These are phyloP conservation scores for Erinaceus europaeus DNA, from an alignment of 2,113 vertebrate species.

Conservation along the genomic window DNA sequence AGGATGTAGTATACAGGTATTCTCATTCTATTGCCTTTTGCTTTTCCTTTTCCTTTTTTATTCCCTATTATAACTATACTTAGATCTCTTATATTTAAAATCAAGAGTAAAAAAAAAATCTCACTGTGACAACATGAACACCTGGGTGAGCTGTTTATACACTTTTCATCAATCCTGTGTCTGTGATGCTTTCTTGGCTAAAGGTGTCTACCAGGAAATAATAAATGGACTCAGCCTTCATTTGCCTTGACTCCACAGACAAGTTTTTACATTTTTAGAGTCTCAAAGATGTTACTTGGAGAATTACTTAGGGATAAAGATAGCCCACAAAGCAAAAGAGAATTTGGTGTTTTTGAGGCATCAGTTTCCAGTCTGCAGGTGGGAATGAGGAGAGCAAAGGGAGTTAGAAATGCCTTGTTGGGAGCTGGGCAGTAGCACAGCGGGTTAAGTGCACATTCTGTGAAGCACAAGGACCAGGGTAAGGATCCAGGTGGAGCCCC, in stretches of 20 bases:
- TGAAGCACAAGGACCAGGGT: no score
- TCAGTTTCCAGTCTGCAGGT: constrained; percentile 51
- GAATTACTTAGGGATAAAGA: constrained; percentile 64
- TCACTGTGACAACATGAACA: neutral
- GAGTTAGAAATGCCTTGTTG: neutral
- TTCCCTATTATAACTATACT: no score
- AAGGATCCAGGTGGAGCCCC: no score
- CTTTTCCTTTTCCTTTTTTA: no score
- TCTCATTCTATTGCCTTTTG: no score
- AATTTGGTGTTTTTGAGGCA: constrained; percentile 26
- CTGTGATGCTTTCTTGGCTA: constrained; percentile 14
- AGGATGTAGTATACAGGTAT: no score
- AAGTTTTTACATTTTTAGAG: constrained; percentile 61
- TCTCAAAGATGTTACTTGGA: constrained; percentile 47
- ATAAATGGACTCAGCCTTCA: constrained; percentile 45
- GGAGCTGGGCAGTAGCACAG: no score
- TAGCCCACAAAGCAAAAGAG: constrained; percentile 40
- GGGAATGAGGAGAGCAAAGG: neutral
- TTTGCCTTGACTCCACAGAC: constrained; percentile 43
- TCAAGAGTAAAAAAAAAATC: neutral
- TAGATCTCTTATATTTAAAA: no score
- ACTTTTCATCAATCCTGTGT: constrained; percentile 10
- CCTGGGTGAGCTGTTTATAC: neutral
- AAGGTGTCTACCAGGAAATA: constrained; percentile 24
- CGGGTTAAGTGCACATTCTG: no score